Percentiles rank a stretch among this genome's conserved stretches.
Evolutionary conservation across 1,140 invertebrate species (phyloP).

Genomic region (Caenorhabditis remanei): DNA sequence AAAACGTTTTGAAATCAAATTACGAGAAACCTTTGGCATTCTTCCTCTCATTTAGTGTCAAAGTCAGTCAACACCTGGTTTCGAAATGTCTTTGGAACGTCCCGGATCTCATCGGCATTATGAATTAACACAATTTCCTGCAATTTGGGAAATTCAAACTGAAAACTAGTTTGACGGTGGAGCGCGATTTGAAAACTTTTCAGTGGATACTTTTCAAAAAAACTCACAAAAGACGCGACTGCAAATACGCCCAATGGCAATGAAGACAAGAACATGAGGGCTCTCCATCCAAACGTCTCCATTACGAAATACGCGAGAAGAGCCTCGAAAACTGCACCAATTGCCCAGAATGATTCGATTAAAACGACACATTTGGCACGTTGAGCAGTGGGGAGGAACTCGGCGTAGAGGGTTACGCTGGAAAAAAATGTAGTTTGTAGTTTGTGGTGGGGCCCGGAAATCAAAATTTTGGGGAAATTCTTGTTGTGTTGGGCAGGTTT

Average conservation of each 20-base stretch:
- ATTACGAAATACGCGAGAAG: conserved; percentile 90
- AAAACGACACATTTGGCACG: conserved; percentile 93
- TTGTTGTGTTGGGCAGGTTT: too few species aligned
- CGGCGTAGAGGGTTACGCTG: conserved; percentile 94
- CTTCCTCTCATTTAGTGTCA: too few species aligned
- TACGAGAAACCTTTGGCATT: too few species aligned
- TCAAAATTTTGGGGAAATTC: background rate
- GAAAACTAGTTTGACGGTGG: too few species aligned
- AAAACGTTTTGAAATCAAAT: too few species aligned
- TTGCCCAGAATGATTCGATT: conserved; percentile 95
- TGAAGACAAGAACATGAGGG: conserved; percentile 89
- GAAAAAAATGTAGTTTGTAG: conserved; percentile 70
- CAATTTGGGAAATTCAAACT: too few species aligned
- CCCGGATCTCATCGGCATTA: too few species aligned
- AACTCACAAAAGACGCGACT: conserved; percentile 79
- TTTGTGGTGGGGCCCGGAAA: background rate
- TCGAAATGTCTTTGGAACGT: too few species aligned
- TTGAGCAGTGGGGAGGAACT: conserved; percentile 92
- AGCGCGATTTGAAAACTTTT: too few species aligned
- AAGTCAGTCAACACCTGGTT: too few species aligned
- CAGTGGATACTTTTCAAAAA: background rate
- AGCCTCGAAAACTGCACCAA: conserved; percentile 85
- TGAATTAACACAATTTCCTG: too few species aligned
- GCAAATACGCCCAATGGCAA: conserved; percentile 88
- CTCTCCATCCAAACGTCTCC: conserved; percentile 91